These are phyloP conservation scores for Proales similis DNA, from an alignment of 1,140 invertebrate genomes.

Conservation along the genomic window DNA sequence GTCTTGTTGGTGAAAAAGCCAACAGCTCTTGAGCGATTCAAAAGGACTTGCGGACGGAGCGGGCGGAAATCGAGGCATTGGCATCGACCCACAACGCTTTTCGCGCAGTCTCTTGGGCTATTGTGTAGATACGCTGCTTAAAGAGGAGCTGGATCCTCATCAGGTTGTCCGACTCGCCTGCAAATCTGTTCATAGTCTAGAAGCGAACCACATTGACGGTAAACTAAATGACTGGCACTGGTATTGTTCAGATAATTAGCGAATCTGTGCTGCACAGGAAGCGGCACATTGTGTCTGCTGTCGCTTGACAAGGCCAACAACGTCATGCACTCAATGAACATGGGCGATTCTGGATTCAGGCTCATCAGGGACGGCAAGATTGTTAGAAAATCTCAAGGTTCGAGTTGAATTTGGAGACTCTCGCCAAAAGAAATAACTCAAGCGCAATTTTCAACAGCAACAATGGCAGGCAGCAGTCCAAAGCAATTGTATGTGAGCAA, in stretches of 20 bases:
- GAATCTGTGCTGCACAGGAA: not conserved
- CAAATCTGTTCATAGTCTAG: slow-evolving; percentile 21
- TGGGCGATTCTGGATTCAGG: slow-evolving; percentile 34
- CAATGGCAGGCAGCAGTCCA: slow-evolving; percentile 37
- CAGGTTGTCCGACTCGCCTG: slow-evolving; percentile 17
- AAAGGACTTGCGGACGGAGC: slow-evolving; percentile 38
- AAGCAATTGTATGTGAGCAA: slow-evolving; percentile 33
- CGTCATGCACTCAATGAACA: slow-evolving; percentile 24
- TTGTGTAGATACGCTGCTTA: slow-evolving; percentile 16
- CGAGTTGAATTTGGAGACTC: too few relatives aligned
- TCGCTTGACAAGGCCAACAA: slow-evolving; percentile 19
- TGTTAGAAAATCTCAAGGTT: slow-evolving; percentile 15
- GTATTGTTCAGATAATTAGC: not conserved
- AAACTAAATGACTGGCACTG: not conserved
- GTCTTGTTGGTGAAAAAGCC: not conserved
- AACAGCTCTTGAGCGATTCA: not conserved
- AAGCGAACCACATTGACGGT: slow-evolving; percentile 25
- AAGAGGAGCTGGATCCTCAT: slow-evolving; percentile 15
- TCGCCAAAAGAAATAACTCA: too few relatives aligned
- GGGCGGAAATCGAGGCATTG: slow-evolving; percentile 36
- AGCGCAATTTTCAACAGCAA: too few relatives aligned
- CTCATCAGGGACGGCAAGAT: slow-evolving; percentile 17
- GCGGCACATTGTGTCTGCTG: slow-evolving; percentile 35
- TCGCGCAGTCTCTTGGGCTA: slow-evolving; percentile 19
- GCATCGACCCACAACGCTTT: slow-evolving; percentile 29